These are phyloP conservation scores for Centroberyx gerrardi DNA, from an alignment of 2,797 vertebrate species.

Conservation along the genomic window DNA sequence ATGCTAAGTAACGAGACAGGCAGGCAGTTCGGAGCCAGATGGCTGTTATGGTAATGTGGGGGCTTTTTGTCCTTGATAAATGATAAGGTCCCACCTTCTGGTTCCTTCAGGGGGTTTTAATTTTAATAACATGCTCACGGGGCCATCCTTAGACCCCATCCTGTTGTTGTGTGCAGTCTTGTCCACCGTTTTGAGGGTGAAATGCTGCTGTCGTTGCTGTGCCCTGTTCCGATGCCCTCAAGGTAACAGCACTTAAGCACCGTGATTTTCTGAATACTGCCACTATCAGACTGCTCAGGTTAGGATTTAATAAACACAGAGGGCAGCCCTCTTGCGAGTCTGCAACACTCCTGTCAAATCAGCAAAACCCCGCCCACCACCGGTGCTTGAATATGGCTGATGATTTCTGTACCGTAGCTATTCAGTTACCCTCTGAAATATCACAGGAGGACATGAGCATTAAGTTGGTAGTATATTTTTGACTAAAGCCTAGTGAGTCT, in stretches of 20 bases:
- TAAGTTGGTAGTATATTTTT: too few relatives aligned
- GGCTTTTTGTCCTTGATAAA: slow-evolving; percentile 57
- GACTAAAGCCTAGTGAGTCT: too few relatives aligned
- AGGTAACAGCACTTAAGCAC: slow-evolving; percentile 4
- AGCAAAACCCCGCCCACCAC: background rate
- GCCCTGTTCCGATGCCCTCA: background rate
- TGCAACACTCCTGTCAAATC: background rate
- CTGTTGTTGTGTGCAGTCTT: background rate
- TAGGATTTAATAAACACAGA: slow-evolving; percentile 15
- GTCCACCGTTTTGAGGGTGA: slow-evolving; percentile 4
- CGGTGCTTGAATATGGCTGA: background rate
- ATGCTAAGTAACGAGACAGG: slow-evolving; percentile 13
- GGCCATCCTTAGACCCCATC: background rate
- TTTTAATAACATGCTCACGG: background rate
- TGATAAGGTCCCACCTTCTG: slow-evolving; percentile 45
- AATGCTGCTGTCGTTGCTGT: slow-evolving; percentile 6
- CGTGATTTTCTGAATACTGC: background rate
- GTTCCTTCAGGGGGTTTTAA: background rate
- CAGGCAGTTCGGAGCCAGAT: slow-evolving; percentile 58
- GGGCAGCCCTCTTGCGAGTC: background rate
- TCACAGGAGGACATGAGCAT: background rate
- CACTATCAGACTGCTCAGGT: slow-evolving; percentile 3
- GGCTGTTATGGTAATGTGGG: slow-evolving; percentile 66
- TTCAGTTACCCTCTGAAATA: background rate
- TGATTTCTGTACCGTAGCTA: background rate